Evolutionary conservation across 2,113 vertebrate species (phyloP), one percentile per base, ranked within the genome.

Genomic region (Cnemophilus loriae): DNA sequence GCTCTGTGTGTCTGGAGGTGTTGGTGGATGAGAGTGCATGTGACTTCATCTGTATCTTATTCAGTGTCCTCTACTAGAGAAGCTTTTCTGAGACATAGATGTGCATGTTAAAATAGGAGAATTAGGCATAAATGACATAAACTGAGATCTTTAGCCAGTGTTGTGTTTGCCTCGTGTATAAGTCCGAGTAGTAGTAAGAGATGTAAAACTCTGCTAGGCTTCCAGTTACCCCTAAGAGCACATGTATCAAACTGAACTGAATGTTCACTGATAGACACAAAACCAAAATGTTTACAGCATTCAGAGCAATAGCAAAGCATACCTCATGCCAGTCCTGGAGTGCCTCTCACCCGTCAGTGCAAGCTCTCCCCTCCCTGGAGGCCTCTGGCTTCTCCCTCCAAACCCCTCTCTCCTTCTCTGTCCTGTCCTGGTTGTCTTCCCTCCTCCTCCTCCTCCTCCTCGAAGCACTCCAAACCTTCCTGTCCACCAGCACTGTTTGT

Each of bases 241-340:
- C 91, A 91, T 32, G 64, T 84, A 94, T 95, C 96, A 75, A 93
- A 90, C 91, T 89, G 96, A 95, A 93, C 91, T 91, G 92, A 94
- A 93, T 85, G 75, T 94, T 93, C 93, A 79, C 87, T 20, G 78
- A 88, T 70, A 93, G 95, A 97, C 95, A 97, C 96, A 96, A 97
- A 96, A 24, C 73, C 74, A 92, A 97, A 96, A 97, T 97, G 97
- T 98, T 98, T 98, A 98, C 97, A 98, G 95, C 97, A 97, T 98
- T 96, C 96, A 98, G 96, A 97, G 98, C 98, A 98, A 98, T 98
- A 98, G 96, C 93, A 84, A 95, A 96, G 94, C 97, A 97, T 98
- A 98, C 98, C 98, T 98, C 97, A 97, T 80, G 95, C 95, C 88
- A 49, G 52, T 77, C 91, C 89, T 81, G 75, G 44, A 86, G 85